phyloP scores from a whole-genome alignment of 2,888 invertebrate species.

The Chirona hameri region DNA sequence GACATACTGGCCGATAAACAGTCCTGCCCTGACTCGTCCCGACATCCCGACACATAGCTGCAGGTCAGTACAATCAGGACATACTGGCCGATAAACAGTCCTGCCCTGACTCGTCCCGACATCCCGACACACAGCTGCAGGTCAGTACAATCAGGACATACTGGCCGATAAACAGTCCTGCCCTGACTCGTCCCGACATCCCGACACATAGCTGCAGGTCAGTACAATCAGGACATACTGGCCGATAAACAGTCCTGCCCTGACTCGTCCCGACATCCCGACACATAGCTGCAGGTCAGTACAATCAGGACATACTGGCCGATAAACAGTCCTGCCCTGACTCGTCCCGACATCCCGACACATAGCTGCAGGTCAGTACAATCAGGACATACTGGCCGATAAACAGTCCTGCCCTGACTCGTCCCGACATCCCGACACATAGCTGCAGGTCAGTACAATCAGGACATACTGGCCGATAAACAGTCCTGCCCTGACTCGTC shows the following conservation, averaged over 20 bases:
- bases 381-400: too few species aligned
- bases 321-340: too few species aligned
- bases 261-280: conserved; percentile 47
- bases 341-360: conserved; percentile 49
- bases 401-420: too few species aligned
- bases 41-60: conserved; percentile 57
- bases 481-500: too few species aligned
- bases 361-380: conserved; percentile 51
- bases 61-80: conserved; percentile 41
- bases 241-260: too few species aligned
- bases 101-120: too few species aligned
- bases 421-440: conserved; percentile 54
- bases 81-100: too few species aligned
- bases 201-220: conserved; percentile 55
- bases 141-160: conserved; percentile 40
- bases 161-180: too few species aligned
- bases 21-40: too few species aligned
- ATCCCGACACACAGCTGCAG: conserved; percentile 56
- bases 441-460: conserved; percentile 47
- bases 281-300: conserved; percentile 53
- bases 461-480: too few species aligned
- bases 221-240: conserved; percentile 35
- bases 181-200: conserved; percentile 41
- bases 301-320: too few species aligned
- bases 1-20: too few species aligned